These are phyloP conservation scores for Patella vulgata DNA, from an alignment of 1,140 invertebrate species.

Conservation along the genomic window DNA sequence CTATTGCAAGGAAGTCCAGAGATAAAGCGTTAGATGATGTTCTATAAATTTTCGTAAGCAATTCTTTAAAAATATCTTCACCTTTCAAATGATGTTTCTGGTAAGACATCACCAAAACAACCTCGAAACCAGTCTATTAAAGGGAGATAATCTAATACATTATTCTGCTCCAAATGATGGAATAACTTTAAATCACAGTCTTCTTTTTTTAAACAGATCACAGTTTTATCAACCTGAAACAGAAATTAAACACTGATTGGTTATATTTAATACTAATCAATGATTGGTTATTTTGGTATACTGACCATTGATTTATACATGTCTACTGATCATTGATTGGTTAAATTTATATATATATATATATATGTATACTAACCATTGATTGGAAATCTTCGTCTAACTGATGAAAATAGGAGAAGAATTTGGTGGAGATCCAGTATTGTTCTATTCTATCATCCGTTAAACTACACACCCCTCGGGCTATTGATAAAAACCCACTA, in stretches of 20 bases:
- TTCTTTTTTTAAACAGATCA: constrained; percentile 53
- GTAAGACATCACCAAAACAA: constrained; percentile 82
- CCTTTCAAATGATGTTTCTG: constrained; percentile 81
- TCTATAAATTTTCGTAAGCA: no score
- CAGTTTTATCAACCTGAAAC: constrained; percentile 46
- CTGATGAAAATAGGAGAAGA: constrained; percentile 71
- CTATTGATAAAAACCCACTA: constrained; percentile 70
- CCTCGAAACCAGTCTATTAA: constrained; percentile 77
- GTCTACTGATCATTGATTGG: no score
- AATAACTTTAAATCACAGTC: constrained; percentile 48
- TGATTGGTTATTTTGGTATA: constrained; percentile 17
- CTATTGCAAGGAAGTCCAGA: no score
- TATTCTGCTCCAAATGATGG: constrained; percentile 44
- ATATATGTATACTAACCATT: constrained; percentile 38
- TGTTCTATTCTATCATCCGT: constrained; percentile 78
- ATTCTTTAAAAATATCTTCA: no score
- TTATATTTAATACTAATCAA: constrained; percentile 27
- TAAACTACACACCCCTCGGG: constrained; percentile 76
- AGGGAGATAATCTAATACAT: constrained; percentile 45
- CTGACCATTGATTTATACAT: no score
- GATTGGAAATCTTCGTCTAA: constrained; percentile 22
- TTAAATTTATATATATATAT: no score
- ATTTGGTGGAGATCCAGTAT: constrained; percentile 81
- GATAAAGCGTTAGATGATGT: no score
- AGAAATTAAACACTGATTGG: background rate